Conservation (phyloP, 2,888 invertebrate species). For the Troides aeacus region DNA sequence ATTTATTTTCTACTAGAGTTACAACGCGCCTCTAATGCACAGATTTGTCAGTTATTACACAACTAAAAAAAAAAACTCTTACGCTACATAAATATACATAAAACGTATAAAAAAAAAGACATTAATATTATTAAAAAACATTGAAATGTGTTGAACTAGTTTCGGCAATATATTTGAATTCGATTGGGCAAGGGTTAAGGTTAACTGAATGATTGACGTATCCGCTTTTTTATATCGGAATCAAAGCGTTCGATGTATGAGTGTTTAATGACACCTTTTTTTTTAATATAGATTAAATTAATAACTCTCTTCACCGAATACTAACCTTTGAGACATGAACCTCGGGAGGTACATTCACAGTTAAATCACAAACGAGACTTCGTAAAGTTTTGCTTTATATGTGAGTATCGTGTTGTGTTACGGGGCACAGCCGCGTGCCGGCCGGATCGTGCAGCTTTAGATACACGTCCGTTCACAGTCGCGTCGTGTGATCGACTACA, state of each 20-base stretch:
- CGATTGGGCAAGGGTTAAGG: constrained; percentile 39
- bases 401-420: constrained; percentile 31
- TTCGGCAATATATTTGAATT: constrained; percentile 33
- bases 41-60: constrained; percentile 12
- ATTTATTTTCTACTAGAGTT: constrained; percentile 11
- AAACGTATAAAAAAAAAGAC: constrained; percentile 13
- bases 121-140: constrained; percentile 24
- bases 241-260: constrained; percentile 1
- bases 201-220: constrained; percentile 41
- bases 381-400: constrained; percentile 26
- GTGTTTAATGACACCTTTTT: constrained; percentile 7
- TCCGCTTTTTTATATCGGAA: constrained; percentile 31
- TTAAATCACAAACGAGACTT: constrained; percentile 48
- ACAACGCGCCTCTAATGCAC: background rate
- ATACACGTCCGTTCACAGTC: constrained; percentile 57
- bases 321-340: constrained; percentile 57
- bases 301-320: constrained; percentile 43
- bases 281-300: constrained; percentile 24
- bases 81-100: constrained; percentile 3
- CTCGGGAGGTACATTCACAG: constrained; percentile 59
- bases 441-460: constrained; percentile 41
- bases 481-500: constrained; percentile 65
- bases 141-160: constrained; percentile 27
- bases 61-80: constrained; percentile 10
- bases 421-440: constrained; percentile 51